Percentiles rank a stretch among this genome's conserved stretches.
phyloP scores from a whole-genome alignment of 2,797 vertebrate genomes.

The Xenops minutus region DNA sequence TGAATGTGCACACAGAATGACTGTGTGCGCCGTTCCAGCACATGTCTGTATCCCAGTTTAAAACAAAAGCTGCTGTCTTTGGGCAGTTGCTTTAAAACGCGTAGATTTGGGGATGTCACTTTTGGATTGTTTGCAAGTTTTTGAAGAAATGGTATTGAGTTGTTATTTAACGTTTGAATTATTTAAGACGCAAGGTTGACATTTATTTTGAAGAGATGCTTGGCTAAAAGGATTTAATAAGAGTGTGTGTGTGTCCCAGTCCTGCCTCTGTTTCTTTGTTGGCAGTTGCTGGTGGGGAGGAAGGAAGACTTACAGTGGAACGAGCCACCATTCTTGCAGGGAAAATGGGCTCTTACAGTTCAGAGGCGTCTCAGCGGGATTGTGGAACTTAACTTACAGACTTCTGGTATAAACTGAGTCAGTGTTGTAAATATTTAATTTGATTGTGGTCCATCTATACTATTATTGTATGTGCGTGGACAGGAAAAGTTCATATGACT shows the following conservation, averaged over 20 bases:
- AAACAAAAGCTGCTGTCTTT: conserved; percentile 60
- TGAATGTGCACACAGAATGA: background rate
- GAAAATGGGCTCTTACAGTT: background rate
- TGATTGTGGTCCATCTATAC: background rate
- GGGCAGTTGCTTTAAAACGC: background rate
- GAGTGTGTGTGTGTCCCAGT: background rate
- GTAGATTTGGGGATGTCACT: background rate
- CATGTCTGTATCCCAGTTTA: background rate
- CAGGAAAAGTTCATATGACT: background rate
- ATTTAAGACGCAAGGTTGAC: background rate
- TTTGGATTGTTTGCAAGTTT: background rate
- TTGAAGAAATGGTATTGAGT: background rate
- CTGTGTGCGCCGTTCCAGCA: background rate
- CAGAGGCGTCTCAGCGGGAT: background rate
- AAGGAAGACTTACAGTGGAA: background rate
- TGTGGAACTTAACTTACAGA: background rate
- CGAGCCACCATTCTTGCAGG: background rate
- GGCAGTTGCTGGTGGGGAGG: background rate
- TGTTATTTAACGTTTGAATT: background rate
- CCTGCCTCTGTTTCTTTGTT: background rate
- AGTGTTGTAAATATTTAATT: background rate
- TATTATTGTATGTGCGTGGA: background rate
- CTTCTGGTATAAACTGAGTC: background rate
- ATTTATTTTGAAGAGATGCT: background rate
- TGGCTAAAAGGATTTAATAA: background rate